phyloP scores from a whole-genome alignment of 2,797 vertebrate species.

The Lacerta agilis region DNA sequence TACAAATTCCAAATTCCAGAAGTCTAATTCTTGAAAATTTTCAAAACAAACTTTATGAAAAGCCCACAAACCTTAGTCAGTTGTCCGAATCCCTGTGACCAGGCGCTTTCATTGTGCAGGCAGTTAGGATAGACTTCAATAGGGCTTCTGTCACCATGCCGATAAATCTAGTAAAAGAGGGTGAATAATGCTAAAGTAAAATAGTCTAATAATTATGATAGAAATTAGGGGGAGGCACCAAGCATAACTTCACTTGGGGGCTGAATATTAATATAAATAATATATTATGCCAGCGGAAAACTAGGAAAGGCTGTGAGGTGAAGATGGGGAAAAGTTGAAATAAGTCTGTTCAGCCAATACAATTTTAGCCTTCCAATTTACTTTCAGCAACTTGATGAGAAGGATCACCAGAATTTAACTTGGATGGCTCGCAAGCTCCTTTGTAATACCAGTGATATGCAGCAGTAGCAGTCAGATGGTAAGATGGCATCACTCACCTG shows the following conservation, averaged over 20 bases:
- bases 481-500: too few species aligned
- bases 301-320: not conserved
- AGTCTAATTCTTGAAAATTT: too few species aligned
- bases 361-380: not conserved
- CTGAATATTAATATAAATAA: not conserved
- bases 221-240: not conserved
- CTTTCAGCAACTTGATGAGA: not conserved
- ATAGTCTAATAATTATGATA: not conserved
- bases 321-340: not conserved
- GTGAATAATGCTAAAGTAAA: not conserved
- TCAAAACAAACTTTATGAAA: too few species aligned
- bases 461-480: too few species aligned
- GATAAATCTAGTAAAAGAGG: conserved; percentile 81
- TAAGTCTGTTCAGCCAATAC: not conserved
- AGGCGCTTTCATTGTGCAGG: conserved; percentile 84
- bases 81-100: conserved; percentile 94
- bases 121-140: conserved; percentile 86
- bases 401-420: not conserved
- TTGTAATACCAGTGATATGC: not conserved
- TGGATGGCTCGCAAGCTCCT: not conserved
- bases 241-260: not conserved
- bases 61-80: conserved; percentile 84
- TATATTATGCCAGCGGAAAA: not conserved
- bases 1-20: too few species aligned
- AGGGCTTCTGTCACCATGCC: conserved; percentile 91